Conservation (phyloP, 2,797 vertebrate species). For the Urocyon cinereoargenteus region DNA sequence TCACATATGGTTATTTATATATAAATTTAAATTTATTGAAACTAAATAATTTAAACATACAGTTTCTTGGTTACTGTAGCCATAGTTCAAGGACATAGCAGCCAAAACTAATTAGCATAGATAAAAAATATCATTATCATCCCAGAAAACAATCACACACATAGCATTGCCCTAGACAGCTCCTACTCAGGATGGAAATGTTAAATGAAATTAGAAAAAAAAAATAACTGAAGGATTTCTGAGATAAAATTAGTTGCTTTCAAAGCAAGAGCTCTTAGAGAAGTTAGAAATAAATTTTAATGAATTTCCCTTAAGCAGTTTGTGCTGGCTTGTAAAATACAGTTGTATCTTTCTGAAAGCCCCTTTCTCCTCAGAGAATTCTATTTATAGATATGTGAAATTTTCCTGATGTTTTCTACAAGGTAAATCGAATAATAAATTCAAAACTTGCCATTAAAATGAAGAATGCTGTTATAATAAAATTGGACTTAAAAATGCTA, state of each 20-base stretch:
- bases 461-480: neutral
- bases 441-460: neutral
- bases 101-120: neutral
- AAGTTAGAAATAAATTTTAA: slow-evolving; percentile 52
- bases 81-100: neutral
- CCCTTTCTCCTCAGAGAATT: slow-evolving; percentile 35
- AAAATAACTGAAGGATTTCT: neutral
- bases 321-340: neutral
- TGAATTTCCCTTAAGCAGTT: slow-evolving; percentile 37
- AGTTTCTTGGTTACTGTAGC: neutral
- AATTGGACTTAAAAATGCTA: neutral
- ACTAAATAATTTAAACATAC: neutral
- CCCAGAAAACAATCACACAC: neutral
- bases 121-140: neutral
- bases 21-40: neutral
- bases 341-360: neutral
- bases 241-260: slow-evolving; percentile 49
- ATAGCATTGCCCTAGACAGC: neutral
- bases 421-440: slow-evolving; percentile 62
- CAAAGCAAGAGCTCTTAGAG: neutral
- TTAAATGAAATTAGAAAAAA: slow-evolving; percentile 27
- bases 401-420: slow-evolving; percentile 58
- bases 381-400: slow-evolving; percentile 51
- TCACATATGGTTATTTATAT: neutral
- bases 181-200: neutral